Base-by-base conservation (phyloP, 1,140 invertebrate genomes). In the Globodera ellingtonae region DNA sequence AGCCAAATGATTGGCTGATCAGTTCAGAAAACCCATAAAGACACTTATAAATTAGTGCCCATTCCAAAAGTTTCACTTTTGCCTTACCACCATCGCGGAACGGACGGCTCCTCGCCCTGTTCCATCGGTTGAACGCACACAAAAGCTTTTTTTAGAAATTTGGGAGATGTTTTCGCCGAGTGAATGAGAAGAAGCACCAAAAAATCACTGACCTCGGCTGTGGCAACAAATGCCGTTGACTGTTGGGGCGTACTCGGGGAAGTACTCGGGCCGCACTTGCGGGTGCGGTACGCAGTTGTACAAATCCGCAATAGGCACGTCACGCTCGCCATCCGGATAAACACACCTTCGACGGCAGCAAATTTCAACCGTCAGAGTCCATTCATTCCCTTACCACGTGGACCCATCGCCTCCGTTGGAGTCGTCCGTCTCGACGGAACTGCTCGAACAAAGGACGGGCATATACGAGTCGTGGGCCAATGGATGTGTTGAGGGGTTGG, bases 281-380 rank as follows among this genome's bases (percentile, higher is more conserved):
- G 86, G 86, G 79, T 88, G 86, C 13, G 86, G 81, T 35, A 88
- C 78, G 66, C 86, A 88, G 67, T 89, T 88, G 85, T 88, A 88
- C 24, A 89, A 84, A 62, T 88, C 86, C 9, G 86, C 86, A 65
- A 88, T 81, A 72, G 77, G 87, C 62, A 89, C 72, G 65, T 88
- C 86, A 8, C 79, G 46, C 4, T 88, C 84, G 9, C 87, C 86
- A 75, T 88, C 86, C 18, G 86, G 86, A 70, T 88, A 88, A 18
- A 88, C 76, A 72, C 86, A 88, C 84, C 84, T 62, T 62, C 5
- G 56, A 62, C 6, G 15, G 56, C 56, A 59, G 2, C n/a, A n/a
- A n/a, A n/a, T n/a, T n/a, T n/a, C 35, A 35, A 35, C 35, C 35
- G 35, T 35, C 35, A 35, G 35, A 35, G 35, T 35, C 35, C 35